A percentile compares a stretch with the other conserved stretches of the same genome.
These are phyloP conservation scores for Ictalurus furcatus DNA, from an alignment of 2,113 vertebrate species.

Conservation along the genomic window DNA sequence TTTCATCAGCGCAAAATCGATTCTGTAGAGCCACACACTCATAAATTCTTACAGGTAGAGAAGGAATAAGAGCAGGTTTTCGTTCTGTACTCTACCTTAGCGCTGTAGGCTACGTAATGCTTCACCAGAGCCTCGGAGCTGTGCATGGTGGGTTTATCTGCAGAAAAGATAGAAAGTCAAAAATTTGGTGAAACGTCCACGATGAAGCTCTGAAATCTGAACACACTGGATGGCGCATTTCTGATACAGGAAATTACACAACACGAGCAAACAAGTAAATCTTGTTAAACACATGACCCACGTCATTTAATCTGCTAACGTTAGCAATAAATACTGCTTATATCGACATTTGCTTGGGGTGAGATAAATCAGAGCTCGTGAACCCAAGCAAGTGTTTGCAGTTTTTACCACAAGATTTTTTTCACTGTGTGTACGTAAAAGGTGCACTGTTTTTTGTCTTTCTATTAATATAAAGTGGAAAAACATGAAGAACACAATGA, in stretches of 20 bases:
- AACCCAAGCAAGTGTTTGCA: neutral
- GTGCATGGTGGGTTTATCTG: constrained; percentile 54
- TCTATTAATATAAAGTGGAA: neutral
- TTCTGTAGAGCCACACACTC: neutral
- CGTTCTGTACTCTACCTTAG: constrained; percentile 46
- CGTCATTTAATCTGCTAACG: neutral
- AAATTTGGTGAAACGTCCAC: neutral
- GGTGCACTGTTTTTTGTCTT: neutral
- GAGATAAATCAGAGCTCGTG: neutral
- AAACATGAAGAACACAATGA: neutral
- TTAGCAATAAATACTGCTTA: constrained; percentile 1
- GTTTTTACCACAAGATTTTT: neutral
- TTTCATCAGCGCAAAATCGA: neutral
- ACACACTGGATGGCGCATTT: neutral
- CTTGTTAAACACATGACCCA: constrained; percentile 5
- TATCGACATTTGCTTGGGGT: neutral
- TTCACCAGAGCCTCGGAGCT: constrained; percentile 50
- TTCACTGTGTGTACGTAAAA: neutral
- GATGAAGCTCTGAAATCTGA: neutral
- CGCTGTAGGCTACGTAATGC: constrained; percentile 49
- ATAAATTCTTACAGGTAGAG: neutral
- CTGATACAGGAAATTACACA: constrained; percentile 20
- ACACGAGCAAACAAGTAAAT: neutral
- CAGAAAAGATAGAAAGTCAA: neutral
- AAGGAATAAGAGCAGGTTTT: neutral